These are phyloP conservation scores for Drosophila sturtevanti DNA, from an alignment of 1,140 invertebrate species.

Conservation along the genomic window DNA sequence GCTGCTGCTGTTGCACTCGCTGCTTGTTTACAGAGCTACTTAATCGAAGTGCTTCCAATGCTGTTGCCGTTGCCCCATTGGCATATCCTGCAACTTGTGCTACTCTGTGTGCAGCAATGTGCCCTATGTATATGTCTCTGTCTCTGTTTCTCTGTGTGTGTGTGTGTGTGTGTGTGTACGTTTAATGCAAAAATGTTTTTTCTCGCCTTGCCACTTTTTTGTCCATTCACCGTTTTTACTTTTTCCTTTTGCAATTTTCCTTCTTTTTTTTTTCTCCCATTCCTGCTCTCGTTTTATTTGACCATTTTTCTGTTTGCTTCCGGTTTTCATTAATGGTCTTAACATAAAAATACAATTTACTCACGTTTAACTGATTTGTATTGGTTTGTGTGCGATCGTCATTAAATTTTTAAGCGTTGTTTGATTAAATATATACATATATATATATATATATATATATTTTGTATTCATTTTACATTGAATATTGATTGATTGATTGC, in stretches of 20 bases:
- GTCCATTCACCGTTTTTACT: neutral
- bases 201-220: constrained; percentile 32
- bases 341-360: constrained; percentile 80
- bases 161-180: constrained; percentile 38
- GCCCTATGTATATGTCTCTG: neutral
- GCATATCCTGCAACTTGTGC: constrained; percentile 44
- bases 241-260: neutral
- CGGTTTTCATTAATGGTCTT: constrained; percentile 78
- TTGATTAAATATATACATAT: constrained; percentile 74
- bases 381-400: constrained; percentile 41
- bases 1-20: constrained; percentile 35
- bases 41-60: constrained; percentile 77
- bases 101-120: neutral
- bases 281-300: constrained; percentile 39
- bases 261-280: neutral
- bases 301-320: constrained; percentile 62
- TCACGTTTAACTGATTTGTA: constrained; percentile 72
- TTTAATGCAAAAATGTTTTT: constrained; percentile 70
- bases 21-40: constrained; percentile 76
- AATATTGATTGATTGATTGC: constrained; percentile 37
- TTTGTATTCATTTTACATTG: constrained; percentile 12
- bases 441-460: no score
- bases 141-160: neutral
- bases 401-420: constrained; percentile 76
- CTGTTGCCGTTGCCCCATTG: constrained; percentile 35